phyloP scores from a whole-genome alignment of 2,888 invertebrate genomes.

The Leptothorax acervorum region DNA sequence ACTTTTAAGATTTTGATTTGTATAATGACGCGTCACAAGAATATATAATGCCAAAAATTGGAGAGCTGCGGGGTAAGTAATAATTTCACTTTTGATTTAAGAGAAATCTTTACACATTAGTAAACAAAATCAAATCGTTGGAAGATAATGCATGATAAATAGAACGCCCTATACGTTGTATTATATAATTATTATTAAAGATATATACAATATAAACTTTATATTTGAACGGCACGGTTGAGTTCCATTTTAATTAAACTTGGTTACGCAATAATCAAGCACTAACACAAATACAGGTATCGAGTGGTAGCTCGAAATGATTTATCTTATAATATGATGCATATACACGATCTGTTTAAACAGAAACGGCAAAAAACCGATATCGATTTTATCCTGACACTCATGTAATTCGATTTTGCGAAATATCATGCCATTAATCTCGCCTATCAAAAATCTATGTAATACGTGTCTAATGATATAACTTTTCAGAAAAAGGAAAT shows the following conservation, averaged over 20 bases:
- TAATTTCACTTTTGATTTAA: not conserved
- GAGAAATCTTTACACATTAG: not conserved
- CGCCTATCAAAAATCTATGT: not conserved
- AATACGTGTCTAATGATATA: constrained; percentile 1
- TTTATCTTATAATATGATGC: not conserved
- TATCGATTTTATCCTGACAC: constrained; percentile 1
- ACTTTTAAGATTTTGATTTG: not conserved
- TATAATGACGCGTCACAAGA: not conserved
- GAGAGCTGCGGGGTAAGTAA: not conserved
- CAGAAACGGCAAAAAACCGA: not conserved
- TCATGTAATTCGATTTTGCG: not conserved
- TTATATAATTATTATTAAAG: constrained; percentile 12
- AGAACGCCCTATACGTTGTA: not conserved
- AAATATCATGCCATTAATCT: constrained; percentile 15
- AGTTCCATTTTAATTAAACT: not conserved
- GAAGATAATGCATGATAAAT: not conserved
- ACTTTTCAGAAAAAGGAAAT: not conserved
- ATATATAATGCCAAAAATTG: not conserved
- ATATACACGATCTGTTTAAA: not conserved
- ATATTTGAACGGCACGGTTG: not conserved
- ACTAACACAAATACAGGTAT: not conserved
- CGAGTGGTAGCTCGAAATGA: not conserved
- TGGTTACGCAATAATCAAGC: not conserved
- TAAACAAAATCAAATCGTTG: not conserved
- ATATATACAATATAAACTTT: not conserved